Evolutionary conservation across 2,113 vertebrate species (phyloP).

Genomic region (Camelus bactrianus): DNA sequence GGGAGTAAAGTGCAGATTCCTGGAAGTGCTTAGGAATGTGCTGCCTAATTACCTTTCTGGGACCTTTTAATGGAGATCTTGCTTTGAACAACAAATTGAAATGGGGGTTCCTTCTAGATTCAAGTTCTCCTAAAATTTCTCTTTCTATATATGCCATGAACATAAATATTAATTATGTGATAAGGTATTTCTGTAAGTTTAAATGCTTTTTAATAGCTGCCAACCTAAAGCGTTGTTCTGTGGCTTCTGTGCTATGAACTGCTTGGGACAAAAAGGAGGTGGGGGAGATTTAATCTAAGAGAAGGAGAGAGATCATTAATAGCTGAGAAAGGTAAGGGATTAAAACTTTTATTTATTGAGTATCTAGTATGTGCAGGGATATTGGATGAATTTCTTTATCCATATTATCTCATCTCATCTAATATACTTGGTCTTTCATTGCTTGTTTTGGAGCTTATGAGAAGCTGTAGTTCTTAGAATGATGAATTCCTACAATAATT

Average conservation of each 20-base stretch:
- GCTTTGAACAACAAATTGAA: neutral
- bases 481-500: constrained; percentile 63
- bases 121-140: neutral
- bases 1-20: neutral
- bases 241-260: constrained; percentile 64
- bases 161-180: neutral
- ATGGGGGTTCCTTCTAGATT: neutral
- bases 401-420: neutral
- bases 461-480: constrained; percentile 23
- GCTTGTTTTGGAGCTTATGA: neutral
- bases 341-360: neutral
- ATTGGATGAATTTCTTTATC: neutral
- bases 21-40: neutral
- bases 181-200: neutral
- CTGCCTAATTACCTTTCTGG: neutral
- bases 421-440: neutral
- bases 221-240: neutral
- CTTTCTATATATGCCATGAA: neutral
- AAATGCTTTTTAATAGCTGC: neutral
- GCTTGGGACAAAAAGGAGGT: neutral
- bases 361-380: neutral
- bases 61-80: neutral
- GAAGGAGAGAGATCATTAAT: neutral
- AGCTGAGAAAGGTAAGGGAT: neutral
- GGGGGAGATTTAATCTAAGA: neutral